These are phyloP conservation scores for Dynastes maya DNA, from an alignment of 2,888 invertebrate species.

Conservation along the genomic window DNA sequence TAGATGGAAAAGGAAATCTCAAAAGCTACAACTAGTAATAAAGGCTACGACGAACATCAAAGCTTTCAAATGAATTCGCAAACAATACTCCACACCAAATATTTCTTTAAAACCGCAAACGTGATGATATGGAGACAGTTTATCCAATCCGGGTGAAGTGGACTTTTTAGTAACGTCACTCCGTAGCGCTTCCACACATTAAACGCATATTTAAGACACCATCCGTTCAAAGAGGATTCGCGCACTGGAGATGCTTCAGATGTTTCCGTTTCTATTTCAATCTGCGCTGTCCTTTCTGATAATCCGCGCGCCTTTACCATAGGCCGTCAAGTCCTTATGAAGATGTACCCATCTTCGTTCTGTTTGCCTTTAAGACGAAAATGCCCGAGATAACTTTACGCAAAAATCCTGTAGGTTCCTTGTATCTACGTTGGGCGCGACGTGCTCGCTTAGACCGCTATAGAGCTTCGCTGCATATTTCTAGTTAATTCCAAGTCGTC, in stretches of 20 bases:
- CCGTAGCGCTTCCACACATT: constrained; percentile 12
- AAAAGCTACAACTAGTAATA: too few species aligned
- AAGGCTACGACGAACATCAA: neutral
- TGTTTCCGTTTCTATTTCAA: constrained; percentile 39
- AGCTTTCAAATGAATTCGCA: neutral
- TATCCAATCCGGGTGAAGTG: neutral
- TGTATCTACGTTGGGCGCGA: constrained; percentile 13
- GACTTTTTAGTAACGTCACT: neutral
- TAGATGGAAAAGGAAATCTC: too few species aligned
- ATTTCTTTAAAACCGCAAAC: constrained; percentile 12
- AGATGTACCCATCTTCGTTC: constrained; percentile 34
- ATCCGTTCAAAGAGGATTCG: constrained; percentile 11
- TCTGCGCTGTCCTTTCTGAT: constrained; percentile 35
- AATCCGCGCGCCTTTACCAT: neutral
- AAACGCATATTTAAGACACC: constrained; percentile 25
- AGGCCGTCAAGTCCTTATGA: constrained; percentile 41
- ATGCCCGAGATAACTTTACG: constrained; percentile 28
- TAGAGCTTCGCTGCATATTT: constrained; percentile 25
- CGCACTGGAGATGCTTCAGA: constrained; percentile 13
- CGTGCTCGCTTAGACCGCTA: neutral
- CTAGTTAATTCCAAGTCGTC: constrained; percentile 25
- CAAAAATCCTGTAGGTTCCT: constrained; percentile 40
- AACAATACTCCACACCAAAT: neutral
- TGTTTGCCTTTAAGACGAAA: constrained; percentile 32
- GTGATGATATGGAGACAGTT: neutral